Percentiles rank a stretch among this genome's conserved stretches.
Conservation (phyloP, 2,797 vertebrate species). For the Falco rusticolus region DNA sequence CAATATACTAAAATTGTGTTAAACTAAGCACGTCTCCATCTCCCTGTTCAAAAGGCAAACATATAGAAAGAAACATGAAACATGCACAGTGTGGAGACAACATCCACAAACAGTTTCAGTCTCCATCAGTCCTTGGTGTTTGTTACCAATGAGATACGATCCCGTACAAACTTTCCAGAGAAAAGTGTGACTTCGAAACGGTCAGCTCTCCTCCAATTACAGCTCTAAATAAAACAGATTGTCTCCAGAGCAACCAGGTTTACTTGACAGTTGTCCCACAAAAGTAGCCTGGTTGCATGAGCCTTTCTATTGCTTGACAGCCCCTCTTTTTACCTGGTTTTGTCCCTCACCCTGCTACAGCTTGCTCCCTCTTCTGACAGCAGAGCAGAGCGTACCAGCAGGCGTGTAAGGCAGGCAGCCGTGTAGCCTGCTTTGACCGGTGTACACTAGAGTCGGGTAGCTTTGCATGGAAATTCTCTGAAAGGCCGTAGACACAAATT, state of each 20-base stretch:
- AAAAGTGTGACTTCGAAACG: not conserved
- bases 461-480: not conserved
- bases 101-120: not conserved
- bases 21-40: not conserved
- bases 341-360: accelerated
- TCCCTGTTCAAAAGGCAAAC: not conserved
- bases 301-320: not conserved
- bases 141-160: accelerated
- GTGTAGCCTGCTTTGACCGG: not conserved
- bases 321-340: not conserved
- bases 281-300: not conserved
- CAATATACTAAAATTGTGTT: not conserved
- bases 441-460: not conserved
- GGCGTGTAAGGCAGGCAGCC: accelerated
- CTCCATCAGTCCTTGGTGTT: not conserved
- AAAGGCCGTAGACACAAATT: not conserved
- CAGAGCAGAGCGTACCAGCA: not conserved
- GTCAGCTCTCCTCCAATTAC: not conserved
- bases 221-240: not conserved
- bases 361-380: not conserved
- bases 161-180: not conserved
- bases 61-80: not conserved
- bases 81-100: not conserved
- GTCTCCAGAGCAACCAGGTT: not conserved
- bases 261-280: not conserved